Base-by-base conservation (phyloP, 53 echinoderm and acorn worm genomes). In the Henricia sp. region DNA sequence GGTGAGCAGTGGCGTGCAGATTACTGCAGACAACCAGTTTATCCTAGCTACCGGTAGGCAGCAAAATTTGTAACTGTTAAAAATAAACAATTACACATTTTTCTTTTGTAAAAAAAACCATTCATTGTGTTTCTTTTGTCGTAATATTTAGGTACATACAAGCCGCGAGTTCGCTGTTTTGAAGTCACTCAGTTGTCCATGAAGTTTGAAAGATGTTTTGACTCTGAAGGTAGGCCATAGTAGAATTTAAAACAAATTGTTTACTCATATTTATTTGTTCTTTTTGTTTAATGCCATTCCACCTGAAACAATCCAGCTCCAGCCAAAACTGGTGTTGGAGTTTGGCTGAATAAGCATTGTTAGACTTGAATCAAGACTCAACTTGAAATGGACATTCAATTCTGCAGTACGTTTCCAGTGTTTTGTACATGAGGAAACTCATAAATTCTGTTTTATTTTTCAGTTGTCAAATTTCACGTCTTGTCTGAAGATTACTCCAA, bases 181-280 rank as follows among this genome's bases (percentile, higher is more conserved):
- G 97, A 97, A 70, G 90, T 94, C 50, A 84, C 92, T 4, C 97
- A 97, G 53, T 86, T 94, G 19, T 97, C 94, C 32, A 90, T 94
- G 94, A 97, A 97, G 67, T 97, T 97, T 90, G 97, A 97, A 83
- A 64, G 97, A 28, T 94, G 97, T 43, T 74, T 97, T 50, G 97
- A 97, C 86, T 90, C 97, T 27, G 97, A 92, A 92, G 92, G 97
- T 96, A 91, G 10, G 25, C 56, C 37, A 12, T 8, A n/a, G 11
- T 21, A 62, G 5, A 0, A 69, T 19, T 42, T 13, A 35, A 11
- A 69, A 3, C n/a, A 26, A 37, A 33, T 1, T 20, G 26, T 35
- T 4, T 17, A 14, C 38, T 39, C 28, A n/a, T 20, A n/a, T 21
- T 39, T 11, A 19, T 37, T 17, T 19, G 0, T 0, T 6, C n/a